Evolutionary conservation across 2,888 invertebrate genomes (phyloP), one percentile per base, ranked within the genome.

Genomic region (Eupsilia transversa): DNA sequence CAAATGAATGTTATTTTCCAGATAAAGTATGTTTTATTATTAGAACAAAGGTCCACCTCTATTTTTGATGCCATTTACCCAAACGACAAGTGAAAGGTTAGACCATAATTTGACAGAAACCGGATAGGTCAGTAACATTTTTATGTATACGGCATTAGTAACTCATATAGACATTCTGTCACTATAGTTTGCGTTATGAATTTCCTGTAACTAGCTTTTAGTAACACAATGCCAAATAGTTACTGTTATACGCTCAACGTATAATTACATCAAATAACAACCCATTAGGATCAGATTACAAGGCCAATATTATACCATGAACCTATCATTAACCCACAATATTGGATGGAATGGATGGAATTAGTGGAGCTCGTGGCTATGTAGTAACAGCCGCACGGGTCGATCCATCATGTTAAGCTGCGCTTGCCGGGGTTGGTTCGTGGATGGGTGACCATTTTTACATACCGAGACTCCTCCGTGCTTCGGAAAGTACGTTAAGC

Each of bases 271-370:
- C 17, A 38, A 74, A 71, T 65, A 57, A 27, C 59, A n/a, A 27
- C 17, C 82, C 33, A 59, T 75, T 80, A 83, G 73, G 56, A 27
- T 80, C 27, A 5, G 14, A 68, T 78, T 60, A 57, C 83, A 52
- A 9, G 14, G n/a, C 1, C 17, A 60, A 56, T 49, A 78, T 17
- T 59, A 33, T 41, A 38, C 56, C 30, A 27, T 56, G 17, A n/a
- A 77, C 30, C 12, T 60, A 10, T 23, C 2, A 27, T 59, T 64
- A 59, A 43, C 30, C 7, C 0, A 35, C 14, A 38, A 46, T 61
- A 56, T 35, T 17, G 3, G 10, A 7, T 64, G 9, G n/a, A 49
- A 54, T 17, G 10, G 10, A 6, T 67, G 5, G 23, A 49, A 54
- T 23, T 27, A 52, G 23, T 27, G n/a, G n/a, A n/a, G n/a, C n/a